phyloP scores from a whole-genome alignment of 1,140 invertebrate genomes.

The Ectropis grisescens region DNA sequence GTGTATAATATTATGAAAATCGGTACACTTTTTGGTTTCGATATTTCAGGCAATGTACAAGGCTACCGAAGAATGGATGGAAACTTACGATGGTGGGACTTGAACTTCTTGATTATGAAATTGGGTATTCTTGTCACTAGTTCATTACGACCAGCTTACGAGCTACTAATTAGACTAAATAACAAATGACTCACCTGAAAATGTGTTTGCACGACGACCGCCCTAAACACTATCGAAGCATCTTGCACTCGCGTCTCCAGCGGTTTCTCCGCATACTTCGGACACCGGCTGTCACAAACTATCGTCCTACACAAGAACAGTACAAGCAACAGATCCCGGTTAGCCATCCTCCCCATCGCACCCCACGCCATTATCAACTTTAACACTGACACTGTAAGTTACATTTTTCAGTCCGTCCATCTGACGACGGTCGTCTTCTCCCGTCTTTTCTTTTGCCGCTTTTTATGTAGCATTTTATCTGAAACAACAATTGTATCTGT shows the following conservation, averaged over 20 bases:
- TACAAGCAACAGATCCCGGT: slow-evolving; percentile 41
- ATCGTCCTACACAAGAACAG: slow-evolving; percentile 54
- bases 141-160: too few relatives aligned
- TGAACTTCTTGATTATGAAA: too few relatives aligned
- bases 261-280: slow-evolving; percentile 56
- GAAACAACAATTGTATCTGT: too few relatives aligned
- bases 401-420: slow-evolving; percentile 44
- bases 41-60: too few relatives aligned
- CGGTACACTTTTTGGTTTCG: too few relatives aligned
- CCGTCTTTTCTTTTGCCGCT: slow-evolving; percentile 46
- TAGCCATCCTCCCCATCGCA: slow-evolving; percentile 28
- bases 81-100: too few relatives aligned
- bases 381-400: slow-evolving; percentile 18
- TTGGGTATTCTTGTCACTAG: too few relatives aligned
- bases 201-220: slow-evolving; percentile 52
- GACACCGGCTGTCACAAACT: slow-evolving; percentile 63
- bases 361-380: slow-evolving; percentile 36
- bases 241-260: slow-evolving; percentile 62
- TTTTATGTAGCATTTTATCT: slow-evolving; percentile 54
- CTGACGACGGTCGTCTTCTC: slow-evolving; percentile 26
- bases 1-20: too few relatives aligned
- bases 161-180: too few relatives aligned
- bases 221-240: slow-evolving; percentile 59
- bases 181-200: slow-evolving; percentile 55
- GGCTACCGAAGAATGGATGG: too few relatives aligned